Evolutionary conservation across 2,113 vertebrate genomes (phyloP).

Genomic region (Oreocharis arfaki): DNA sequence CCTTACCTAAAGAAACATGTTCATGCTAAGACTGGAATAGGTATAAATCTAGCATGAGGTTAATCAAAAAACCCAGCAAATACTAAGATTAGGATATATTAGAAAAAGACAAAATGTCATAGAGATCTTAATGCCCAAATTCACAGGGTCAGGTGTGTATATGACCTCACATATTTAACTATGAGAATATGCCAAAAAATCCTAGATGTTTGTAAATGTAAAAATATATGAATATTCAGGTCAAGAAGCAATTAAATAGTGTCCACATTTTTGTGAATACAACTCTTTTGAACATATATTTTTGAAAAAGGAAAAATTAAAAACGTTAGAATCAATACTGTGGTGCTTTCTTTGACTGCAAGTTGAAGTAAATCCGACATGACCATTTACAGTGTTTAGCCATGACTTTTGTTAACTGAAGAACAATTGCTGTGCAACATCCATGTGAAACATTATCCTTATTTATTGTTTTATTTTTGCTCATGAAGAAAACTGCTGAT

Average conservation of each 20-base stretch:
- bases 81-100: not conserved
- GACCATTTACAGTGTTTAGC: not conserved
- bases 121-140: not conserved
- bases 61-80: not conserved
- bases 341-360: not conserved
- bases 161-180: not conserved
- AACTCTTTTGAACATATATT: not conserved
- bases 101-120: not conserved
- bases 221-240: not conserved
- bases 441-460: not conserved
- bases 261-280: not conserved
- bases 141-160: not conserved
- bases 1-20: fast-evolving
- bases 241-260: not conserved
- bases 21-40: not conserved
- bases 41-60: not conserved
- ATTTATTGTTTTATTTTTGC: not conserved
- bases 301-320: not conserved
- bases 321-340: not conserved
- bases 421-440: not conserved
- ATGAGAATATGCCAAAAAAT: not conserved
- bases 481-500: not conserved
- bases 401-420: not conserved
- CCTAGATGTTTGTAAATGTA: not conserved
- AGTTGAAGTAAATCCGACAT: not conserved